Evolutionary conservation across 2,797 vertebrate species (phyloP).

Genomic region (Denticeps clupeoides): DNA sequence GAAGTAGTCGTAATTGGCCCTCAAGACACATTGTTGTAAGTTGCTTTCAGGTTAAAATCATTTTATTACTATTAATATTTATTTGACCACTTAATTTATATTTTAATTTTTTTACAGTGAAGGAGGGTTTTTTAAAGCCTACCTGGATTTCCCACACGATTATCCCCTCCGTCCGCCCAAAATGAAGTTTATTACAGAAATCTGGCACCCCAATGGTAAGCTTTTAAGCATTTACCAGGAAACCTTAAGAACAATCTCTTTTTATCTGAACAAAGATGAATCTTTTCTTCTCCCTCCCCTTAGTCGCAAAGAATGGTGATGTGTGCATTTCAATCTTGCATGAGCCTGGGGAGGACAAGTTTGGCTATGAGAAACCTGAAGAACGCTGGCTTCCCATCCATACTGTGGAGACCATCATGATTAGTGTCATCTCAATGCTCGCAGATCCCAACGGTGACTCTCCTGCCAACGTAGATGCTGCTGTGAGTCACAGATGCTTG

Average conservation of each 20-base stretch:
- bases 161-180: constrained; percentile 62
- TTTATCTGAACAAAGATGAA: no score
- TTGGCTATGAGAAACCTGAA: constrained; percentile 97
- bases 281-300: no score
- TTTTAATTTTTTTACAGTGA: constrained; percentile 40
- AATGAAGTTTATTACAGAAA: constrained; percentile 63
- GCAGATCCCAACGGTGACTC: constrained; percentile 98
- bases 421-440: constrained; percentile 99
- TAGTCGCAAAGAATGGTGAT: constrained; percentile 97
- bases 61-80: background rate
- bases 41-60: background rate
- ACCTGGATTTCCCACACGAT: constrained; percentile 56
- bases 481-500: constrained; percentile 61
- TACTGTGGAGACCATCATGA: constrained; percentile 99
- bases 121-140: constrained; percentile 63
- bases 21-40: constrained; percentile 64
- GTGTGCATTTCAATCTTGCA: constrained; percentile 99
- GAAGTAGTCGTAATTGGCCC: constrained; percentile 66
- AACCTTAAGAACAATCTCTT: no score
- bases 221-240: no score
- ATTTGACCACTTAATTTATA: background rate
- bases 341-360: constrained; percentile 97
- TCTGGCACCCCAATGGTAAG: constrained; percentile 66
- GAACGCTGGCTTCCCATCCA: constrained; percentile 98
- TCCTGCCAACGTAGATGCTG: constrained; percentile 95